phyloP scores from a whole-genome alignment of 2,888 invertebrate species.

The Cosmorhoe ocellata region DNA sequence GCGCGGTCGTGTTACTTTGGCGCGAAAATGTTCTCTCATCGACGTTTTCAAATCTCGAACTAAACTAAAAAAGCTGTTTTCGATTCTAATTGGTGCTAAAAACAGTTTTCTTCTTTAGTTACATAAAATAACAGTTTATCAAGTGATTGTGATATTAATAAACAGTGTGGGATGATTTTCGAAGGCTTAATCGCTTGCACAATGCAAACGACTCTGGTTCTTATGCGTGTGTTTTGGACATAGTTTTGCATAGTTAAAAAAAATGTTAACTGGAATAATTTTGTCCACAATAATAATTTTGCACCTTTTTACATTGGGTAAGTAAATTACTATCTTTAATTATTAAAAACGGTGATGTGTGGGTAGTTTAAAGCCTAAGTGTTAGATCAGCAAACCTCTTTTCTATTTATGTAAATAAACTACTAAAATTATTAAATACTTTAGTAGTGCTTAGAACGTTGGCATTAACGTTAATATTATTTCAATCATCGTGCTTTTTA shows the following conservation, averaged over 20 bases:
- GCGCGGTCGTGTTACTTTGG: slow-evolving; percentile 50
- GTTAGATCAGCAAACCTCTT: no score
- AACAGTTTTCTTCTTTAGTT: slow-evolving; percentile 51
- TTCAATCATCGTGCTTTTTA: no score
- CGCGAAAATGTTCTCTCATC: slow-evolving; percentile 55
- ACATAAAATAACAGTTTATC: slow-evolving; percentile 55
- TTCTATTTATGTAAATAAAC: no score
- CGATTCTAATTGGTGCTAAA: slow-evolving; percentile 22
- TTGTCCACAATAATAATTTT: slow-evolving; percentile 59
- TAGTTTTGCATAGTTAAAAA: slow-evolving; percentile 59
- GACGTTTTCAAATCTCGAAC: slow-evolving; percentile 44
- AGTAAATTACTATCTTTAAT: slow-evolving; percentile 36
- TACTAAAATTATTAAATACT: no score
- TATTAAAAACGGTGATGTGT: not conserved
- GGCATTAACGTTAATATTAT: no score
- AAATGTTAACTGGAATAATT: slow-evolving; percentile 72
- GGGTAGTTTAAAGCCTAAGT: no score
- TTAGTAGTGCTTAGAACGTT: no score
- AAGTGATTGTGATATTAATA: slow-evolving; percentile 46
- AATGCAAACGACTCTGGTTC: slow-evolving; percentile 69
- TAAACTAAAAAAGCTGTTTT: slow-evolving; percentile 23
- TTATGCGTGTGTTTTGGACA: slow-evolving; percentile 58
- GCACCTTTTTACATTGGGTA: slow-evolving; percentile 61
- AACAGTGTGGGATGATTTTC: slow-evolving; percentile 52
- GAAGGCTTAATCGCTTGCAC: slow-evolving; percentile 53